Conservation (phyloP, 2,113 vertebrate species). For the Ranitomeya variabilis region DNA sequence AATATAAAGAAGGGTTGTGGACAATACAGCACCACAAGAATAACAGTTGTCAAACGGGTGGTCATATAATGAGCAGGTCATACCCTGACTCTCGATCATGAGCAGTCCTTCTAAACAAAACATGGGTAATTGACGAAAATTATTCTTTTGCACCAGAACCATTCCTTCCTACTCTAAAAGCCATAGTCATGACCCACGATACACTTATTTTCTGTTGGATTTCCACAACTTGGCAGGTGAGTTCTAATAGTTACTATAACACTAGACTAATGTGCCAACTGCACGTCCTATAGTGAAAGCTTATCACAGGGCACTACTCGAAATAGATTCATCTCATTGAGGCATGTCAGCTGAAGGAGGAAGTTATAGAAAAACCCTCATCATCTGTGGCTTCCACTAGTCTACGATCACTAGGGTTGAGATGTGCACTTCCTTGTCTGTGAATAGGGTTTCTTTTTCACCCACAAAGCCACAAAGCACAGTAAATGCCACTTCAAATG, state of each 20-base stretch:
- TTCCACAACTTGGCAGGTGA: no score
- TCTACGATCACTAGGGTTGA: background rate
- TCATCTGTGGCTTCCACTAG: background rate
- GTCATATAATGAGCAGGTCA: no score
- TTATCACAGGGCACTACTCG: background rate
- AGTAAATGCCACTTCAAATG: background rate
- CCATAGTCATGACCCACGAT: no score
- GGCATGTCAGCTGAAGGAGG: background rate
- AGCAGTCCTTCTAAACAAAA: background rate
- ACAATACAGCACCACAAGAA: no score
- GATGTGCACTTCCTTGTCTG: conserved; percentile 8
- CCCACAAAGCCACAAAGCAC: conserved; percentile 4
- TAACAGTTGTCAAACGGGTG: no score
- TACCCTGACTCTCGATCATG: no score
- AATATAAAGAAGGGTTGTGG: background rate
- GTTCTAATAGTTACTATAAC: no score
- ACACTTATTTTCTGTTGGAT: no score
- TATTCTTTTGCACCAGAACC: no score
- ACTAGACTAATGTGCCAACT: no score
- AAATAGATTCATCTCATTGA: background rate
- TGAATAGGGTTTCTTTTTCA: background rate
- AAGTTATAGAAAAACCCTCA: background rate
- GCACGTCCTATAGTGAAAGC: background rate
- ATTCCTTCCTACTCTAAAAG: no score
- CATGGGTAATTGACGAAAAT: background rate